These are phyloP conservation scores for Lepidochrysops patricia DNA, from an alignment of 2,888 invertebrate species.

Conservation along the genomic window DNA sequence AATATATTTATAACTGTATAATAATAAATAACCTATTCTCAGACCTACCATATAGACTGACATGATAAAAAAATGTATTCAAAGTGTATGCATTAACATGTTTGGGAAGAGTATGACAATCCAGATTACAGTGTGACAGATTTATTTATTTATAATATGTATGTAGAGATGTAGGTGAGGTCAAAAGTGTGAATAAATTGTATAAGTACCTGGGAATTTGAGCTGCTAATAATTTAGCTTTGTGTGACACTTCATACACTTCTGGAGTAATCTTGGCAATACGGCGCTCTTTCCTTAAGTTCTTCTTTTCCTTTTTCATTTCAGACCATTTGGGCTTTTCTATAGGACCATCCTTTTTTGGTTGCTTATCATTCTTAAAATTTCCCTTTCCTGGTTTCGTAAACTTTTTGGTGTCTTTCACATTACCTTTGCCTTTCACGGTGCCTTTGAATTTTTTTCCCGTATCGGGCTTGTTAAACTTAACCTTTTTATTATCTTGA, in stretches of 20 bases:
- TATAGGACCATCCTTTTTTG: slow-evolving; percentile 36
- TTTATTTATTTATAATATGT: background rate
- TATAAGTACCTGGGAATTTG: slow-evolving; percentile 55
- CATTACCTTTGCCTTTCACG: too few relatives aligned
- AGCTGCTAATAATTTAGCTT: slow-evolving; percentile 57
- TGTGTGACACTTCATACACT: slow-evolving; percentile 61
- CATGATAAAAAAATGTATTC: too few relatives aligned
- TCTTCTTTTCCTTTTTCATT: slow-evolving; percentile 84
- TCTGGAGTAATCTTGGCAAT: slow-evolving; percentile 72
- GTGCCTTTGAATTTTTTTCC: background rate
- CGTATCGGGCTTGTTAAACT: slow-evolving; percentile 2
- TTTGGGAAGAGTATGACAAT: too few relatives aligned
- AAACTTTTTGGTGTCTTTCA: slow-evolving; percentile 22
- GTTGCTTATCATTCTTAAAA: slow-evolving; percentile 31
- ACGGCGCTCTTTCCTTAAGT: slow-evolving; percentile 77
- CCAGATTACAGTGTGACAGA: background rate
- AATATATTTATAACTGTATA: too few relatives aligned
- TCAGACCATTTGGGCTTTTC: slow-evolving; percentile 81
- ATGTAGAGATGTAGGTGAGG: background rate
- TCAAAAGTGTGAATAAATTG: too few relatives aligned
- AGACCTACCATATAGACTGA: too few relatives aligned
- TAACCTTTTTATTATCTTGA: background rate
- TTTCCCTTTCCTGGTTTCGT: slow-evolving; percentile 29
- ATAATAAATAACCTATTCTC: too few relatives aligned
- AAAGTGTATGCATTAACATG: too few relatives aligned